Conservation (phyloP, 1,140 invertebrate species). For the Dendroctonus valens region DNA sequence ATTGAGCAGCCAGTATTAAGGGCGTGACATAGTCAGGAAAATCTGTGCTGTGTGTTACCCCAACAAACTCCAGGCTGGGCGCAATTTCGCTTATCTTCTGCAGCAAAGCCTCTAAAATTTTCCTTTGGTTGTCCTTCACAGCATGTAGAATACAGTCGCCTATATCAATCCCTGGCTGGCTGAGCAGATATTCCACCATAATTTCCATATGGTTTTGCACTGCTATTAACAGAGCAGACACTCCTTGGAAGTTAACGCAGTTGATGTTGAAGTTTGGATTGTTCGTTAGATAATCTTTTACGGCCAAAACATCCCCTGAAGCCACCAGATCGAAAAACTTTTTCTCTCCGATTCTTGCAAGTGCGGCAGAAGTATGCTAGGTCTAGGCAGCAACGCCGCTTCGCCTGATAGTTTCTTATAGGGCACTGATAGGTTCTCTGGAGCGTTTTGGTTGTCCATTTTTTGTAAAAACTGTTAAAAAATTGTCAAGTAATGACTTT, state of each 20-base stretch:
- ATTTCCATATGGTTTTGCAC: conserved; percentile 52
- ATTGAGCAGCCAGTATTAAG: conserved; percentile 68
- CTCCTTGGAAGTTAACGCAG: conserved; percentile 56
- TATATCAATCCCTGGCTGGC: conserved; percentile 54
- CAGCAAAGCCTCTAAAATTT: conserved; percentile 54
- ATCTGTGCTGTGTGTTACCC: conserved; percentile 55
- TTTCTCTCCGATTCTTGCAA: conserved; percentile 52
- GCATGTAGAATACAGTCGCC: conserved; percentile 58
- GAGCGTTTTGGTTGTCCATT: background rate
- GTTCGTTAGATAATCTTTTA: conserved; percentile 47
- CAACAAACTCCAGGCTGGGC: conserved; percentile 54
- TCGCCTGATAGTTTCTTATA: conserved; percentile 41
- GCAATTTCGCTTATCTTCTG: conserved; percentile 52
- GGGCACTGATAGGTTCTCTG: conserved; percentile 3
- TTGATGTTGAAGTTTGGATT: conserved; percentile 55
- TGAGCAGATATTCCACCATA: conserved; percentile 58
- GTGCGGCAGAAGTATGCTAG: conserved; percentile 50
- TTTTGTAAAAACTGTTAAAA: background rate
- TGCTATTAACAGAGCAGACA: conserved; percentile 58
- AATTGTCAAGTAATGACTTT: too few species aligned
- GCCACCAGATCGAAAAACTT: conserved; percentile 54
- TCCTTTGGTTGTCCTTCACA: conserved; percentile 53
- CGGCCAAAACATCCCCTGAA: conserved; percentile 48
- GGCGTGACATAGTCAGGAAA: conserved; percentile 72
- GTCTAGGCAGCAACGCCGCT: conserved; percentile 35